A percentile compares a stretch with the other conserved stretches of the same genome.
These are phyloP conservation scores for Coranthus polyacanthus DNA, from an alignment of 2,797 vertebrate genomes.

Conservation along the genomic window DNA sequence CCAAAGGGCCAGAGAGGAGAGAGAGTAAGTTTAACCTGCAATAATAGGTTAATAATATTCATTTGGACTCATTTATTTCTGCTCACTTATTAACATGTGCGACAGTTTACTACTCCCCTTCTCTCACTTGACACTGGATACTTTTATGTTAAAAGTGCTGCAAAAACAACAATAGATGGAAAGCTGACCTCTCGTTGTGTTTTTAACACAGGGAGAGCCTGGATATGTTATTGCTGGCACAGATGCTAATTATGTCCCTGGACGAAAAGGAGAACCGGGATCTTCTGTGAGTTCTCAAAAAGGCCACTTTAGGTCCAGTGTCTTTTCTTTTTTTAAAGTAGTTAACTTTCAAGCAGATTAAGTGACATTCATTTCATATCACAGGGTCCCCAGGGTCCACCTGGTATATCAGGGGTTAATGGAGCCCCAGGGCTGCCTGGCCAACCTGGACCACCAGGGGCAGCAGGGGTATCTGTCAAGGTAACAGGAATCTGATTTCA, in stretches of 20 bases:
- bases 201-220: conserved; percentile 87
- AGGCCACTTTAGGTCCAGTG: not conserved
- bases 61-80: too few species aligned
- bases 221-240: conserved; percentile 89
- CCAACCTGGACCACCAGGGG: conserved; percentile 82
- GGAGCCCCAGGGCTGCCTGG: conserved; percentile 87
- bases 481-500: too few species aligned
- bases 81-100: not conserved
- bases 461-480: conserved; percentile 88
- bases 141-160: not conserved
- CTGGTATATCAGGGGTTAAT: conserved; percentile 86
- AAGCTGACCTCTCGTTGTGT: not conserved
- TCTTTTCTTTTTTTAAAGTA: not conserved
- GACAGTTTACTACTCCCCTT: not conserved
- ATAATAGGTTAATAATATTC: too few species aligned
- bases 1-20: conserved; percentile 90
- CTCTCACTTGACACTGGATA: not conserved
- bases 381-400: conserved; percentile 83
- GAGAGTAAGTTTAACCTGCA: conserved; percentile 84
- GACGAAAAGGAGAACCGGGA: conserved; percentile 89
- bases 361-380: conserved; percentile 11
- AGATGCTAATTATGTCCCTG: conserved; percentile 84
- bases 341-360: not conserved
- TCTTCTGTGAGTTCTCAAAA: conserved; percentile 83
- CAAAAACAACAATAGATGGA: not conserved